Evolutionary conservation across 2,797 vertebrate species (phyloP), one percentile per base, ranked within the genome.

Genomic region (Eutrigla gurnardus): DNA sequence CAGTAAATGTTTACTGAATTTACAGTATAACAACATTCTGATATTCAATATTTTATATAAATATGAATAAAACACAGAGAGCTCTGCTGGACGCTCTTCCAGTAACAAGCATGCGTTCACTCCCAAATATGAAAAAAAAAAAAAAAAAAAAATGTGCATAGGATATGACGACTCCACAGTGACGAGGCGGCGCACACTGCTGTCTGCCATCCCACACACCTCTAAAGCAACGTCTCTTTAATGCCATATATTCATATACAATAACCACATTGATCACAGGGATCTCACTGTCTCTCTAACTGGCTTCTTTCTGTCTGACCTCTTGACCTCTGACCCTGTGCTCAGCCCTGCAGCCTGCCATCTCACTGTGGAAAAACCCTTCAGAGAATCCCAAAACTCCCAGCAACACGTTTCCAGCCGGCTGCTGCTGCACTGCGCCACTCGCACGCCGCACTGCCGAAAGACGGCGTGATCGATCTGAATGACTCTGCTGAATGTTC

Each of bases 251-350:
- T 49, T 42, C 4, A 4, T 40, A 17, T 7, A 37, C n/a, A 67
- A 12, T 45, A 42, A 52, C 49, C 35, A 1, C 25, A 47, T 32
- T 68, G 54, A 39, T 50, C 11, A 12, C 49, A 55, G 39, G 14
- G 15, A 17, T 47, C 15, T 47, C 15, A n/a, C 7, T 52, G 17
- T 68, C 43, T 58, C 60, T 75, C 53, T 33, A 6, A 39, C n/a
- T 78, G 78, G 70, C 46, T 49, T 69, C 66, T 7, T 75, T 70
- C 84, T 77, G 83, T 75, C 46, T 70, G 73, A 76, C 80, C 75
- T 17, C 49, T 46, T 69, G 25, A 42, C 69, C 25, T 25, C 25
- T 25, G 25, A 25, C 25, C 25, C 25, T 25, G 25, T 25, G 25
- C 25, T 25, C 25, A 25, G 25, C 25, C 25, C 25, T 25, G 25